Base-by-base conservation (phyloP, 2,888 invertebrate genomes). In the Diachrysia chrysitis region DNA sequence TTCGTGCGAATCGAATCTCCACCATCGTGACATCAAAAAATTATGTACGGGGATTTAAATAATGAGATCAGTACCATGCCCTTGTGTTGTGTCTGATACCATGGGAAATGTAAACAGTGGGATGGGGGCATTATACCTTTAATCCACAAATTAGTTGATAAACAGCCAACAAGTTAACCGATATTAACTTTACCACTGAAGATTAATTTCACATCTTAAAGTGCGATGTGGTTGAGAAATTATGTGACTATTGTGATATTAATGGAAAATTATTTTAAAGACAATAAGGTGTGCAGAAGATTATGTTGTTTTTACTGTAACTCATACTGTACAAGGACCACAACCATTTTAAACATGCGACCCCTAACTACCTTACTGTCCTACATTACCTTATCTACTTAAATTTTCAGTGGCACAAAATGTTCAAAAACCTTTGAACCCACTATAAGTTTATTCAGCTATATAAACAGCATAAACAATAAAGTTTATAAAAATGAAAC, bases 91-190 rank as follows among this genome's bases (percentile, higher is more conserved):
- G 81, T 81, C 83, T 81, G 78, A 79, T 71, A 82, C 87, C 93
- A 93, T 95, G 95, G 92, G 95, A 95, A 95, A 94, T 83, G 93
- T 90, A 95, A 95, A 95, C 93, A 94, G 80, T 78, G 84, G 85
- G 85, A 81, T 78, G 80, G 79, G 67, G 83, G 78, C 85, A 87
- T 90, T 88, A 88, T 87, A 85, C 87, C 85, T 82, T 84, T 91
- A 90, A 92, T 90, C 90, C 89, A 82, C 89, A 90, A 92, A 93
- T 93, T 93, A 92, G 89, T 87, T 86, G 89, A 89, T 89, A 91
- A 90, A 91, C 86, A 87, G 82, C 69, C 63, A 51, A 53, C 75
- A 19, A 54, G n/a, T 60, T 76, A 19, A 21, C 16, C 6, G 0
- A 32, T 32, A 32, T 32, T 32, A 46, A 25, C 25, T 58, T 21